Evolutionary conservation across 1,140 invertebrate genomes (phyloP), one percentile per base, ranked within the genome.

Genomic region (Hesperophylax magnus): DNA sequence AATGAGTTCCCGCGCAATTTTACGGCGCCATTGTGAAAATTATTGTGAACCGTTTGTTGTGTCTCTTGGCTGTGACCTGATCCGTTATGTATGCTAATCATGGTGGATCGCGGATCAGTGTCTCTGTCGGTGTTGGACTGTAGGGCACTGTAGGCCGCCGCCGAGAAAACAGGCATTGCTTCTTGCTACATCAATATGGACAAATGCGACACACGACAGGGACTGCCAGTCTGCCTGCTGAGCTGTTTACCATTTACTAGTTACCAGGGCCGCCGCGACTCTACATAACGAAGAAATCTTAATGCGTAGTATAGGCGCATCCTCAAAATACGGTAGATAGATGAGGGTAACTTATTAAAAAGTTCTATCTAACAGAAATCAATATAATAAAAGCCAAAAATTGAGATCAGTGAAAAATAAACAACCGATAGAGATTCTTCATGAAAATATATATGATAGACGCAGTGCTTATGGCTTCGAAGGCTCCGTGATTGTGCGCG

Each of bases 21-120:
- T 39, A 76, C 72, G 72, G 54, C 72, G 54, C 72, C 27, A 76
- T 76, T 76, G 72, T 76, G 72, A 58, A 60, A 58, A 31, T 52
- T 71, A 71, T 72, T 72, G 69, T 72, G 69, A 75, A 75, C 71
- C 71, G 71, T 75, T 71, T 54, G 52, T 71, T 75, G 71, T 54
- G 69, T 60, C 72, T 76, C 56, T 76, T 18, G 27, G 18, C 31
- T 60, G 72, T 60, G 56, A n/a, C 54, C 27, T 9, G 69, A 52
- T 18, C 72, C 72, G 72, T 76, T 76, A 76, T 76, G 72, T 76
- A 76, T 76, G 72, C 72, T 76, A 76, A 76, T 76, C 27, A 11
- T 56, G 9, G 72, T 27, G 72, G 56, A 60, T 60, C 15, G 72
- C 27, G 72, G 31, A 60, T 60, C 24, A 39, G 54, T 56, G 54